Conservation (phyloP, 2,113 vertebrate species). For the Otis tarda region DNA sequence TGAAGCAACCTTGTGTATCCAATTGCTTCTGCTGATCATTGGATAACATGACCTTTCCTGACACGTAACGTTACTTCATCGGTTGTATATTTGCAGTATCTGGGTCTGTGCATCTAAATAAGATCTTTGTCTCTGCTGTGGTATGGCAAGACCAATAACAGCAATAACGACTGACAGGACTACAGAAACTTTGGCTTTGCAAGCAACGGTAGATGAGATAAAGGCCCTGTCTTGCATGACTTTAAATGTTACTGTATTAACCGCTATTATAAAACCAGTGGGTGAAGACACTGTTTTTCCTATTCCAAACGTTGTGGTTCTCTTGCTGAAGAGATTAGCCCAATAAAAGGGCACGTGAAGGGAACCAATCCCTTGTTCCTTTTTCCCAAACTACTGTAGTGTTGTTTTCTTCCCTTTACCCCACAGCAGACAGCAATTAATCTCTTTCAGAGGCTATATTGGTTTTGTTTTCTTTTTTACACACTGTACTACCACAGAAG, state of each 20-base stretch:
- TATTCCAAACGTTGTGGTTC: accelerated
- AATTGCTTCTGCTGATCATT: background rate
- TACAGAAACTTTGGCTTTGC: background rate
- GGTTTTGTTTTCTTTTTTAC: background rate
- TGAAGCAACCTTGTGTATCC: background rate
- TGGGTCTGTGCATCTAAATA: background rate
- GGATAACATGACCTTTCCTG: background rate
- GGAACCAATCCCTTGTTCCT: background rate
- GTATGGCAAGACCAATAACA: background rate
- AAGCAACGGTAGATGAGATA: background rate
- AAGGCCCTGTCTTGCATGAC: background rate
- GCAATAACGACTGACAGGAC: background rate
- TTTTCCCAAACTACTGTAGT: background rate
- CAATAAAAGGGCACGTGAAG: background rate
- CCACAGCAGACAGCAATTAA: background rate
- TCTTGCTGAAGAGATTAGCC: background rate
- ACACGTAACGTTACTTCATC: background rate
- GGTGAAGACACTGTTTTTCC: background rate
- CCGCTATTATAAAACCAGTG: background rate
- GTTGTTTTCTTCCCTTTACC: background rate
- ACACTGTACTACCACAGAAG: background rate
- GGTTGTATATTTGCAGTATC: background rate
- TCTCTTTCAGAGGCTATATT: background rate
- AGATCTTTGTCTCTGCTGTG: background rate
- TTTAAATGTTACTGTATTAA: background rate